Percentiles rank a stretch among this genome's conserved stretches.
phyloP scores from a whole-genome alignment of 2,797 vertebrate species.

The Peromyscus nudipes region DNA sequence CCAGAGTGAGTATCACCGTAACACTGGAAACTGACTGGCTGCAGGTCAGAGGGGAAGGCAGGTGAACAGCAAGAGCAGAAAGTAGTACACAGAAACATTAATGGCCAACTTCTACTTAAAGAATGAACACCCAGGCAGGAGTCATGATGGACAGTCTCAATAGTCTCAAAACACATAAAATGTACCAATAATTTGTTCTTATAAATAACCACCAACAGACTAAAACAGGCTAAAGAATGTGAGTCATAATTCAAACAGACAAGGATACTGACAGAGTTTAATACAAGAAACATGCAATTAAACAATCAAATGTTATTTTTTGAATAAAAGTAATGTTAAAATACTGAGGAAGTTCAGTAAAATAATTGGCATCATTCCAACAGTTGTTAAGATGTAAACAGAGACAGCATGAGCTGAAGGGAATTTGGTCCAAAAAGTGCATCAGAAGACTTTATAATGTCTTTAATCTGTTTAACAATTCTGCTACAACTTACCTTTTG shows the following conservation, averaged over 20 bases:
- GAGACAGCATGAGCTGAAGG: neutral
- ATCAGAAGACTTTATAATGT: neutral
- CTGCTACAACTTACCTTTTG: neutral
- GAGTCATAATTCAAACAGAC: neutral
- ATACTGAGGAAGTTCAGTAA: neutral
- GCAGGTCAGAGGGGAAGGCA: neutral
- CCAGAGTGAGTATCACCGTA: neutral
- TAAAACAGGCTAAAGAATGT: neutral
- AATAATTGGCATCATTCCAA: neutral
- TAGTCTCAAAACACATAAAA: neutral
- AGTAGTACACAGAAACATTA: neutral
- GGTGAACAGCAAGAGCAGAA: neutral
- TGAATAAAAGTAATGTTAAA: slow-evolving; percentile 20
- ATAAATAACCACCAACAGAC: neutral
- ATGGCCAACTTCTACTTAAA: neutral
- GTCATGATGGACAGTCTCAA: neutral
- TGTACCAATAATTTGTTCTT: neutral
- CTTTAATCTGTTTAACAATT: neutral
- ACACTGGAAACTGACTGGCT: neutral
- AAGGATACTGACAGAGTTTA: slow-evolving; percentile 33
- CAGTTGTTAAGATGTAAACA: neutral
- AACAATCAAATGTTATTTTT: neutral
- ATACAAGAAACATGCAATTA: neutral
- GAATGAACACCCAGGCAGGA: neutral
- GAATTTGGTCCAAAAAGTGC: slow-evolving; percentile 26